These are phyloP conservation scores for Ariopsis seemanni DNA, from an alignment of 2,113 vertebrate genomes.

Conservation along the genomic window DNA sequence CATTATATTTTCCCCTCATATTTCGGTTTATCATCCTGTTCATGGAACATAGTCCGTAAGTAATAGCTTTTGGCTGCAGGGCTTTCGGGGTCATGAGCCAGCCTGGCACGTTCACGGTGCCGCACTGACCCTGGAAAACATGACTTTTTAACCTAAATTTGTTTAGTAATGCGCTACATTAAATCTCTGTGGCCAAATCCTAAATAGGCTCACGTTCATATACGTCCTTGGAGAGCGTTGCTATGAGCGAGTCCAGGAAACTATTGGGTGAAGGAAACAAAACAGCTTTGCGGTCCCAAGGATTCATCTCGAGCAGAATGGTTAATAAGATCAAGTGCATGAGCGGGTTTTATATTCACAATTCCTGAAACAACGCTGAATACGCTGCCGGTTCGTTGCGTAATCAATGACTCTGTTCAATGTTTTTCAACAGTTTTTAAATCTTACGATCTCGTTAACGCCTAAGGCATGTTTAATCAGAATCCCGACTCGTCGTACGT, in stretches of 20 bases:
- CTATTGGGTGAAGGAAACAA: conserved; percentile 27
- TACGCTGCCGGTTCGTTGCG: conserved; percentile 1
- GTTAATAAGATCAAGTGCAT: conserved; percentile 3
- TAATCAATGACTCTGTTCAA: conserved; percentile 25
- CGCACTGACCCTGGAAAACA: conserved; percentile 47
- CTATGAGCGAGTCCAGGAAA: conserved; percentile 36
- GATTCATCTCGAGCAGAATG: neutral
- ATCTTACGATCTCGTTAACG: conserved; percentile 33
- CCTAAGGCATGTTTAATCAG: conserved; percentile 45
- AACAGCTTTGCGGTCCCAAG: neutral
- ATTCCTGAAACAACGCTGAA: neutral
- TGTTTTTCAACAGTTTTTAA: neutral
- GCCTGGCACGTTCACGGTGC: conserved; percentile 7
- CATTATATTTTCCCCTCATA: conserved; percentile 8
- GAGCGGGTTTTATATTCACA: neutral
- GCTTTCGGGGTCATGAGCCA: conserved; percentile 23
- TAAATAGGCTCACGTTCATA: conserved; percentile 28
- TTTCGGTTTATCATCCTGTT: conserved; percentile 29
- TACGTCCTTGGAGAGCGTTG: conserved; percentile 30
- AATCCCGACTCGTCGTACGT: conserved; percentile 36
- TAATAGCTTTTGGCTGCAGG: conserved; percentile 24
- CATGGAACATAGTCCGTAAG: conserved; percentile 8
- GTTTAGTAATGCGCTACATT: conserved; percentile 43
- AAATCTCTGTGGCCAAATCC: conserved; percentile 27
- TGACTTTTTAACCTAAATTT: conserved; percentile 39